Evolutionary conservation across 2,113 vertebrate genomes (phyloP).

Genomic region (Penelope pileata): DNA sequence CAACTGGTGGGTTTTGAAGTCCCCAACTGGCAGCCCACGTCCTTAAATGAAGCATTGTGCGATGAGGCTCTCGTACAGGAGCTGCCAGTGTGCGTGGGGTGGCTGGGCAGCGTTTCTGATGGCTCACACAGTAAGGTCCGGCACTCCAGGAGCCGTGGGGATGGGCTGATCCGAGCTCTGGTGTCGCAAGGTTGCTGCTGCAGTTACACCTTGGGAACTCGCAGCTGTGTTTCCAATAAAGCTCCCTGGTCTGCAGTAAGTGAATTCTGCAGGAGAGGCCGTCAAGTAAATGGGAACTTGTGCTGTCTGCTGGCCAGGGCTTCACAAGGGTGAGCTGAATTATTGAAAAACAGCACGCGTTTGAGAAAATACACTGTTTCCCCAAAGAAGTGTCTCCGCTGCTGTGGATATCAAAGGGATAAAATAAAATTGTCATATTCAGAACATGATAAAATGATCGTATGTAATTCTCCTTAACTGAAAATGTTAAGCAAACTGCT

Average conservation of each 20-base stretch:
- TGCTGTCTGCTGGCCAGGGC: background rate
- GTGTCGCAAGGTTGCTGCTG: background rate
- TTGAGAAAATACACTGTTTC: background rate
- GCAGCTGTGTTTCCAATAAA: background rate
- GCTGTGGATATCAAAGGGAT: background rate
- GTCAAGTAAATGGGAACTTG: background rate
- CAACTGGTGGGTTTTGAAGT: background rate
- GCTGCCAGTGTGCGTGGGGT: background rate
- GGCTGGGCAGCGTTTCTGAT: background rate
- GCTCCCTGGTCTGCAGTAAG: fast-evolving
- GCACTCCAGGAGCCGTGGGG: too few species aligned
- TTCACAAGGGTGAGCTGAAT: background rate
- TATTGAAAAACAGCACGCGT: background rate
- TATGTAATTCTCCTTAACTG: background rate
- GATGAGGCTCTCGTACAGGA: too few species aligned
- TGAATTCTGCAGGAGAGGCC: background rate
- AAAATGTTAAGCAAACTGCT: conserved; percentile 50
- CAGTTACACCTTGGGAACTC: fast-evolving
- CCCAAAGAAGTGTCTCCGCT: background rate
- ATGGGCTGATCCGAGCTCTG: too few species aligned
- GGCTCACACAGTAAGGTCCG: background rate
- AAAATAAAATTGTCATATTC: background rate
- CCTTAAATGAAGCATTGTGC: background rate
- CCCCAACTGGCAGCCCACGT: background rate
- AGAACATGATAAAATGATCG: background rate